A percentile compares a stretch with the other conserved stretches of the same genome.
phyloP scores from a whole-genome alignment of 2,797 vertebrate genomes.

The Odontamblyopus lacepedii region DNA sequence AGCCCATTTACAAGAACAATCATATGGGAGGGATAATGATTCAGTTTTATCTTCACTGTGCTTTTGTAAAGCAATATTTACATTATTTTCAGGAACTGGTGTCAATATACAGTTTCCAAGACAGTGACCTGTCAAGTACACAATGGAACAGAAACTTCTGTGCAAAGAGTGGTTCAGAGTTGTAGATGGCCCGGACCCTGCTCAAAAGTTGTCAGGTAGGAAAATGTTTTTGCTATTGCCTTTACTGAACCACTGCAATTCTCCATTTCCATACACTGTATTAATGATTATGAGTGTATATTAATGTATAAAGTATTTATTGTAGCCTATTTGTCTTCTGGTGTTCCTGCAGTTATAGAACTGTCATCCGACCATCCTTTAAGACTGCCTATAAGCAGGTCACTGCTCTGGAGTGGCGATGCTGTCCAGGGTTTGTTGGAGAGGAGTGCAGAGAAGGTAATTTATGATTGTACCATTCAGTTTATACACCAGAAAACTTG shows the following conservation, averaged over 20 bases:
- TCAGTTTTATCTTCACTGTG: background rate
- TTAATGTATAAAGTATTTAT: background rate
- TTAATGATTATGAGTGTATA: background rate
- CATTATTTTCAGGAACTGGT: conserved; percentile 87
- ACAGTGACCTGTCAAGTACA: conserved; percentile 93
- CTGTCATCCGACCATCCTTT: conserved; percentile 89
- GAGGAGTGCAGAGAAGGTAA: conserved; percentile 92
- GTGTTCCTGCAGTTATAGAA: conserved; percentile 88
- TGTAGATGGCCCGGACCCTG: conserved; percentile 96
- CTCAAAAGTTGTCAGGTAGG: conserved; percentile 91
- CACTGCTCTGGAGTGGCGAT: conserved; percentile 92
- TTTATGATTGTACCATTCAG: conserved; percentile 3
- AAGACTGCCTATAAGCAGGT: conserved; percentile 89
- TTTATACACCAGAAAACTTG: background rate
- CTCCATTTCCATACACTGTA: background rate
- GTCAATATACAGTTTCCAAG: conserved; percentile 89
- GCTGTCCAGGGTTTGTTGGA: conserved; percentile 94
- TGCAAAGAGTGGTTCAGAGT: conserved; percentile 93
- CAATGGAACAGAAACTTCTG: conserved; percentile 90
- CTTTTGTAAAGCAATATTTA: background rate
- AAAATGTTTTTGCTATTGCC: background rate
- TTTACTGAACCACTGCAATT: background rate
- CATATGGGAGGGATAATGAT: background rate
- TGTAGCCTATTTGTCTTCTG: background rate
- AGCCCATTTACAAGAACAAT: background rate